These are phyloP conservation scores for Drosophila subobscura DNA, from an alignment of 1,140 invertebrate genomes.

Conservation along the genomic window DNA sequence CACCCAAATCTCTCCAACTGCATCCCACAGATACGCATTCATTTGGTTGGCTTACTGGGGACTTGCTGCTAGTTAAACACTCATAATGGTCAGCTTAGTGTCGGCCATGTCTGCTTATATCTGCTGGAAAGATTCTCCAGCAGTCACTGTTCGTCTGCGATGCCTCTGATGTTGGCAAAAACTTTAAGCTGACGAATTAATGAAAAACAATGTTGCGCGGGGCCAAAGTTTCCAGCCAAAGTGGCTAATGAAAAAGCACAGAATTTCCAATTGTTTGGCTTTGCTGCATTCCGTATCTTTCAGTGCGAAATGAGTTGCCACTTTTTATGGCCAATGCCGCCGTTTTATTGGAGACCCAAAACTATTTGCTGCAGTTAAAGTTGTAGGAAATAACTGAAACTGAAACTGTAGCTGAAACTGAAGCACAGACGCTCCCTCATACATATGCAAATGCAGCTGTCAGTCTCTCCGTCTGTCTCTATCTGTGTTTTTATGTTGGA, in stretches of 20 bases:
- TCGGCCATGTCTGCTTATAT: conserved; percentile 27
- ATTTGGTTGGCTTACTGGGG: conserved; percentile 6
- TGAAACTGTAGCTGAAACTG: conserved; percentile 33
- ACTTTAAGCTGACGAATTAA: conserved; percentile 63
- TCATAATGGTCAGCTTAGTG: conserved; percentile 59
- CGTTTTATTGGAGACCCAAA: conserved; percentile 68
- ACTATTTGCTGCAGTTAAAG: conserved; percentile 62
- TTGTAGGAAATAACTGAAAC: conserved; percentile 51
- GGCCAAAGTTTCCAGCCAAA: conserved; percentile 60
- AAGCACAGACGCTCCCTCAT: conserved; percentile 42
- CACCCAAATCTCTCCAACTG: not conserved
- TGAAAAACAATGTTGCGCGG: conserved; percentile 73
- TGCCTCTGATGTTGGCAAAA: conserved; percentile 27
- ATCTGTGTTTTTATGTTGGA: conserved; percentile 24
- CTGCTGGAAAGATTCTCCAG: not conserved
- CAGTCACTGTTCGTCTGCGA: conserved; percentile 2
- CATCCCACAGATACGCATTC: conserved; percentile 7
- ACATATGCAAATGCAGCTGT: conserved; percentile 70
- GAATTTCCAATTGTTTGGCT: conserved; percentile 47
- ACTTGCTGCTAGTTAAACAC: conserved; percentile 25
- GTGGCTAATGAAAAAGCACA: conserved; percentile 62
- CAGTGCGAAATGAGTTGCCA: conserved; percentile 53
- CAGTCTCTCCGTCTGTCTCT: conserved; percentile 5
- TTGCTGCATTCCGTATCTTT: conserved; percentile 40
- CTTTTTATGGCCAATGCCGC: conserved; percentile 70